These are phyloP conservation scores for Spinibarbus caldwelli DNA, from an alignment of 2,797 vertebrate species.

Conservation along the genomic window DNA sequence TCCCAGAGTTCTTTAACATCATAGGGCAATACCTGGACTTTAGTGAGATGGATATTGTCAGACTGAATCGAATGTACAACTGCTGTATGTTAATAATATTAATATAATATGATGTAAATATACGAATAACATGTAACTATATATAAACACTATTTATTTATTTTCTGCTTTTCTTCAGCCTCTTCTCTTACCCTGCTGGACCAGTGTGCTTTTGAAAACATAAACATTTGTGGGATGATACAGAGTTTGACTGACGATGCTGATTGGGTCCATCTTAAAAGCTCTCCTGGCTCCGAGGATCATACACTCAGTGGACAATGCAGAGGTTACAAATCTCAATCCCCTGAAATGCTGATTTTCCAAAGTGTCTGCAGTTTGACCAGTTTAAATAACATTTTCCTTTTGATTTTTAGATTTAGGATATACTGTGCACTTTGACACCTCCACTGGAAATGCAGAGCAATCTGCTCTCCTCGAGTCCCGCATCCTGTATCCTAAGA, in stretches of 20 bases:
- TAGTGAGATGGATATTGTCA: conserved; percentile 82
- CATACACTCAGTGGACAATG: conserved; percentile 85
- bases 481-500: conserved; percentile 87
- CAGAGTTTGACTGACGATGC: conserved; percentile 80
- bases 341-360: not conserved
- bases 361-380: not conserved
- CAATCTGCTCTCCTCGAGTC: conserved; percentile 87
- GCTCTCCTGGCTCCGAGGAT: conserved; percentile 70
- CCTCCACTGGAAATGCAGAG: conserved; percentile 66
- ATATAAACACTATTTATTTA: not conserved
- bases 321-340: conserved; percentile 75
- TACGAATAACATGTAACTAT: not conserved
- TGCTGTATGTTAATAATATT: conserved; percentile 81
- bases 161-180: conserved; percentile 69
- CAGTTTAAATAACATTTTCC: not conserved
- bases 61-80: conserved; percentile 92
- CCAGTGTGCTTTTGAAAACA: conserved; percentile 86
- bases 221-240: conserved; percentile 92
- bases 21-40: conserved; percentile 92
- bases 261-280: conserved; percentile 78
- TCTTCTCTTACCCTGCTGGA: conserved; percentile 86
- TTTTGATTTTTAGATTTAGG: conserved; percentile 77
- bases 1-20: conserved; percentile 83
- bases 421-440: conserved; percentile 86
- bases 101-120: not conserved